A percentile compares a stretch with the other conserved stretches of the same genome.
Conservation (phyloP, 2,797 vertebrate genomes). For the Rhinella marina region DNA sequence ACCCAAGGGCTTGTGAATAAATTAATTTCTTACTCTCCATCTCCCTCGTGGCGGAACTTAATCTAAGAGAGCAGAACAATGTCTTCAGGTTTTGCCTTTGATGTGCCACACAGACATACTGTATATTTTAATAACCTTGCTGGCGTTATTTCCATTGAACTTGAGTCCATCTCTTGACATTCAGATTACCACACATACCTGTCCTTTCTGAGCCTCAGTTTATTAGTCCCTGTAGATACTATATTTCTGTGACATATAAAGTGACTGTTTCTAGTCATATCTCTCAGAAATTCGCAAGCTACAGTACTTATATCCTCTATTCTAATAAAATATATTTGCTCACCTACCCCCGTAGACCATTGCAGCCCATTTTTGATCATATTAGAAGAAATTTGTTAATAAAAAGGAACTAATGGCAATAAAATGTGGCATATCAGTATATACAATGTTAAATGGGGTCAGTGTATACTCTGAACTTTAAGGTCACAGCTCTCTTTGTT, state of each 20-base stretch:
- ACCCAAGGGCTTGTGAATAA: constrained; percentile 56
- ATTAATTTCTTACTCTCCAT: constrained; percentile 52
- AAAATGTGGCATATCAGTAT: background rate
- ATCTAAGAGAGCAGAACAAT: constrained; percentile 48
- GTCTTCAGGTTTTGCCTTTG: constrained; percentile 56
- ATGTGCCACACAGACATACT: constrained; percentile 27
- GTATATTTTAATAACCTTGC: constrained; percentile 53
- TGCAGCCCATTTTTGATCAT: background rate
- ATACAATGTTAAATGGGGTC: background rate
- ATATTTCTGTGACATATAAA: constrained; percentile 35
- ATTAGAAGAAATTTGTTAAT: background rate
- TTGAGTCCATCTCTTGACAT: constrained; percentile 34
- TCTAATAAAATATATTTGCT: constrained; percentile 35
- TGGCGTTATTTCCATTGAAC: constrained; percentile 35
- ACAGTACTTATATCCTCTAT: constrained; percentile 16
- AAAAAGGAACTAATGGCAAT: background rate
- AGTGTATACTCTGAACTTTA: background rate
- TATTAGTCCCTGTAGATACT: constrained; percentile 27
- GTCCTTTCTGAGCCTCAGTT: constrained; percentile 13
- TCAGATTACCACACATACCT: constrained; percentile 27
- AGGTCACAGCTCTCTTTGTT: constrained; percentile 6
- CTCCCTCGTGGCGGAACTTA: constrained; percentile 52
- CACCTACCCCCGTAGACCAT: too few relatives aligned
- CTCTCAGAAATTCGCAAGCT: background rate
- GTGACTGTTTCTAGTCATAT: background rate